These are phyloP conservation scores for Toxonevra muliebris DNA, from an alignment of 2,888 invertebrate species.

Conservation along the genomic window DNA sequence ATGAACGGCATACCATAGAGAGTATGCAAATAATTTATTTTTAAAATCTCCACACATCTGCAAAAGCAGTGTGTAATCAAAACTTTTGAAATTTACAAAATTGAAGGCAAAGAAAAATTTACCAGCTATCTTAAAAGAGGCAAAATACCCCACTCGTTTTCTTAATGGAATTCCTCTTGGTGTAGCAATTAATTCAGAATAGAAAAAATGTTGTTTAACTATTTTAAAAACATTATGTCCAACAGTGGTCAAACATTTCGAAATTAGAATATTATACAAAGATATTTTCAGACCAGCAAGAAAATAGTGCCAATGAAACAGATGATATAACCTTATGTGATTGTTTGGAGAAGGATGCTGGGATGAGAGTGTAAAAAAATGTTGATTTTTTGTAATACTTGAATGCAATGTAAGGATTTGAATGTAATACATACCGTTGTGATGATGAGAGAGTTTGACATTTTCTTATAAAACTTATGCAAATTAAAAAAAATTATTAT, in stretches of 20 bases:
- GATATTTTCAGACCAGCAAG: background rate
- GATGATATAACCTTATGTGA: background rate
- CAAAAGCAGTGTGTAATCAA: too few species aligned
- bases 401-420: too few species aligned
- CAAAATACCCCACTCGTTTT: constrained; percentile 17
- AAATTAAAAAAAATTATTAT: too few species aligned
- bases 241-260: constrained; percentile 1
- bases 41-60: too few species aligned
- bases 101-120: constrained; percentile 24
- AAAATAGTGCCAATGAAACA: constrained; percentile 2
- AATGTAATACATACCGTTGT: too few species aligned
- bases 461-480: too few species aligned
- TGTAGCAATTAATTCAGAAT: constrained; percentile 21
- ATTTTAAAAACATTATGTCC: constrained; percentile 3
- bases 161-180: constrained; percentile 25
- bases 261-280: background rate
- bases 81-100: constrained; percentile 25
- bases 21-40: too few species aligned
- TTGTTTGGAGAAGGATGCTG: background rate
- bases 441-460: too few species aligned
- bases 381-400: too few species aligned
- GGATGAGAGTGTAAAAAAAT: background rate
- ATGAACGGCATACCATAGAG: too few species aligned
- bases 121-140: constrained; percentile 22
- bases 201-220: constrained; percentile 15